A percentile compares a stretch with the other conserved stretches of the same genome.
These are phyloP conservation scores for Microchirus variegatus DNA, from an alignment of 2,797 vertebrate genomes.

Conservation along the genomic window DNA sequence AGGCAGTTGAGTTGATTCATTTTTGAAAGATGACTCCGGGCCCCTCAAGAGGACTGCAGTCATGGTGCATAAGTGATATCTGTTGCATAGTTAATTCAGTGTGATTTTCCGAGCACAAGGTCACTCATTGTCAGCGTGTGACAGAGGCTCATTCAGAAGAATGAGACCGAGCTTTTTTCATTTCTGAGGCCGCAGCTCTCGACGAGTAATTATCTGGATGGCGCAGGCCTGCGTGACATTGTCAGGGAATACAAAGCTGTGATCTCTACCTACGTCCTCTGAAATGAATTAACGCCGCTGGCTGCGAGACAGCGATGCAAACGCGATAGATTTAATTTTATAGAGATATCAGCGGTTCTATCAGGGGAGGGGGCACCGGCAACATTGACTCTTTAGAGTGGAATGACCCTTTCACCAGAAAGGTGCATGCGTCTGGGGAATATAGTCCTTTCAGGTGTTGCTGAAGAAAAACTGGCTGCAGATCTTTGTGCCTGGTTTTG, in stretches of 20 bases:
- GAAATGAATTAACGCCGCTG: conserved; percentile 74
- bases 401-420: conserved; percentile 66
- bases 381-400: conserved; percentile 64
- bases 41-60: conserved; percentile 70
- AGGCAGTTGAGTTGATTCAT: conserved; percentile 66
- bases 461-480: no score
- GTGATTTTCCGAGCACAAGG: conserved; percentile 77
- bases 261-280: conserved; percentile 71
- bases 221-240: conserved; percentile 75
- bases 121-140: conserved; percentile 78
- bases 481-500: no score
- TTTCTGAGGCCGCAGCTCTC: conserved; percentile 71
- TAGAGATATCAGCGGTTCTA: conserved; percentile 64
- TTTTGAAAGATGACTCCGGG: conserved; percentile 72
- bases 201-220: conserved; percentile 79
- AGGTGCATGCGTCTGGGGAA: conserved; percentile 60
- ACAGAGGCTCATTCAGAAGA: conserved; percentile 76
- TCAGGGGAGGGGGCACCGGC: conserved; percentile 59
- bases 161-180: conserved; percentile 76
- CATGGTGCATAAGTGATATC: conserved; percentile 73
- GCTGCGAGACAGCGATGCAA: conserved; percentile 64
- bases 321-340: conserved; percentile 71
- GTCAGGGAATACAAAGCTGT: conserved; percentile 76
- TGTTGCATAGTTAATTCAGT: conserved; percentile 77
- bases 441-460: conserved; percentile 63